Conservation (phyloP, 2,888 invertebrate species). For the Azorinus chamasolen region DNA sequence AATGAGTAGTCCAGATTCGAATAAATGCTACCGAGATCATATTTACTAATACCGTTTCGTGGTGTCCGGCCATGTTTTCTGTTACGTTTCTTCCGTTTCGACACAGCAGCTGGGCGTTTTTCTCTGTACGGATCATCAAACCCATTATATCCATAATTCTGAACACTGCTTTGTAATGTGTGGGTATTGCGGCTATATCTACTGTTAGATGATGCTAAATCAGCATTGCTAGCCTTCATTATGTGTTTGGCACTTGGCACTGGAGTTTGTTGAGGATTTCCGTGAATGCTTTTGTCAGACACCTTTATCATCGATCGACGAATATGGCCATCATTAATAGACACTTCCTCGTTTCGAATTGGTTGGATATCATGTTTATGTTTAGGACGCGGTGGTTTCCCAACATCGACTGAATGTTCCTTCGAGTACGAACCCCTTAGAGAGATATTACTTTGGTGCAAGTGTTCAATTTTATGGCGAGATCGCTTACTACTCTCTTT, state of each 20-base stretch:
- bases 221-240: conserved; percentile 54
- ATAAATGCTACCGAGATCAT: neutral
- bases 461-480: neutral
- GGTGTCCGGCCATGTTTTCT: neutral
- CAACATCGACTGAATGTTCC: neutral
- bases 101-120: conserved; percentile 15
- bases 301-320: conserved; percentile 9
- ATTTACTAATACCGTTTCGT: neutral
- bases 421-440: neutral
- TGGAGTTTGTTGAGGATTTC: neutral
- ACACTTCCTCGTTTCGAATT: too few species aligned
- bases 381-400: neutral
- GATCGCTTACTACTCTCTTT: conserved; percentile 1
- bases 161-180: conserved; percentile 67
- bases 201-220: conserved; percentile 66
- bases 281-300: conserved; percentile 54
- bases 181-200: conserved; percentile 72
- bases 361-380: too few species aligned
- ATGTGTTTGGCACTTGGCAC: neutral
- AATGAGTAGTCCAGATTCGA: conserved; percentile 48
- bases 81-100: neutral
- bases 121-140: conserved; percentile 64
- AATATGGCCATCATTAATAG: too few species aligned
- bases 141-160: conserved; percentile 54
- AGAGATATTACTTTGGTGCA: neutral